phyloP scores from a whole-genome alignment of 2,797 vertebrate species.

The Simalia tracyae region DNA sequence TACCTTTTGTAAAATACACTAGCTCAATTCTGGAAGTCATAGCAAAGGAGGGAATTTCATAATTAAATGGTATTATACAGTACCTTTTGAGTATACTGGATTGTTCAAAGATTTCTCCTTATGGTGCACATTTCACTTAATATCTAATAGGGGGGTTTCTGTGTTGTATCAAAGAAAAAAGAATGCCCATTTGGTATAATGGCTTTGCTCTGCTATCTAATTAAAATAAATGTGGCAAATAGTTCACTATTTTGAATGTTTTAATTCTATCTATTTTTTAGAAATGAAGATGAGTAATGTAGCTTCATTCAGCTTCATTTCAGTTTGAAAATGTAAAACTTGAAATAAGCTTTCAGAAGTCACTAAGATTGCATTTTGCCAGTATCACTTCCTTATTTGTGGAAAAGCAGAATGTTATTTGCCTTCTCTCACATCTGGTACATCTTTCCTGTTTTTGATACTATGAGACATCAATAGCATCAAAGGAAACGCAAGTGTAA shows the following conservation, averaged over 20 bases:
- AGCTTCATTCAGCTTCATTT: slow-evolving; percentile 18
- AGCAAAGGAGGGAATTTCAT: slow-evolving; percentile 23
- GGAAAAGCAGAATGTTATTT: too few species aligned
- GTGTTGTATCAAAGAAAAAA: slow-evolving; percentile 10
- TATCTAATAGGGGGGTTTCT: slow-evolving; percentile 35
- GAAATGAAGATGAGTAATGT: slow-evolving; percentile 3
- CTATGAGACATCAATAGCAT: neutral
- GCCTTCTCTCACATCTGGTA: too few species aligned
- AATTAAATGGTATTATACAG: slow-evolving; percentile 24
- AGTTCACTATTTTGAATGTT: slow-evolving; percentile 13
- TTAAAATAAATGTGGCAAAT: slow-evolving; percentile 40
- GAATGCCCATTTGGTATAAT: slow-evolving; percentile 38
- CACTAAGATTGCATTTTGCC: too few species aligned
- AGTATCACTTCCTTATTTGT: too few species aligned
- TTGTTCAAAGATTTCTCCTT: slow-evolving; percentile 37
- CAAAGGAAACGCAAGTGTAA: neutral
- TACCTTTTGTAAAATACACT: too few species aligned
- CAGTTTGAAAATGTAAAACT: neutral
- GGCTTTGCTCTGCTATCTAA: slow-evolving; percentile 47
- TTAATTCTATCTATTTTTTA: slow-evolving; percentile 38
- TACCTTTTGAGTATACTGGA: slow-evolving; percentile 36
- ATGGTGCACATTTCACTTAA: slow-evolving; percentile 32
- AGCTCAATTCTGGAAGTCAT: slow-evolving; percentile 1
- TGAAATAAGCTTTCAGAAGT: neutral
- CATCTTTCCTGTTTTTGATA: neutral